Percentiles rank a stretch among this genome's conserved stretches.
phyloP scores from a whole-genome alignment of 2,888 invertebrate genomes.

The Agrotis clavis region DNA sequence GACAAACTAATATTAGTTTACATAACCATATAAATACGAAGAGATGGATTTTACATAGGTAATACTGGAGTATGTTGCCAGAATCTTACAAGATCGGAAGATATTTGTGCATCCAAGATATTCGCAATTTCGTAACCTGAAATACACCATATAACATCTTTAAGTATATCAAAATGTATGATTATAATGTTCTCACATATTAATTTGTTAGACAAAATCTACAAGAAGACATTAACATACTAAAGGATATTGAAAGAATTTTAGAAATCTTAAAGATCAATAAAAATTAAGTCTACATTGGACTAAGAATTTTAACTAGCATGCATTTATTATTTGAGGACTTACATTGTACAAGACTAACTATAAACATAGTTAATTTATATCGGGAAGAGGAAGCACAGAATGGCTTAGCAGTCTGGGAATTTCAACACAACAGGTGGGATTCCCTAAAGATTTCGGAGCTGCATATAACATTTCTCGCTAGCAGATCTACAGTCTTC shows the following conservation, averaged over 20 bases:
- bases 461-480: constrained; percentile 1
- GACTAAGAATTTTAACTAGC: neutral
- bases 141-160: too few species aligned
- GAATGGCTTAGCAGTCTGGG: neutral
- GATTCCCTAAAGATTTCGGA: neutral
- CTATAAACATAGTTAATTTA: neutral
- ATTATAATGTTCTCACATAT: too few species aligned
- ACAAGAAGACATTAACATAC: too few species aligned
- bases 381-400: neutral
- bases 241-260: too few species aligned
- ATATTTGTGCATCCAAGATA: neutral
- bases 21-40: constrained; percentile 15
- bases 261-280: neutral
- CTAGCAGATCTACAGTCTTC: neutral
- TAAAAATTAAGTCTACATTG: neutral
- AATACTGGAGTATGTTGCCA: neutral
- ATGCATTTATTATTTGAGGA: neutral
- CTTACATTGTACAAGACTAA: neutral
- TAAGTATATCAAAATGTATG: too few species aligned
- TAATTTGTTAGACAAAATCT: too few species aligned
- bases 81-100: neutral
- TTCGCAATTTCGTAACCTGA: too few species aligned
- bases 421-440: constrained; percentile 30
- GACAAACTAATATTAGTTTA: constrained; percentile 49
- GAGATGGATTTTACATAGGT: constrained; percentile 7